These are phyloP conservation scores for Ophonus ardosiacus DNA, from an alignment of 2,888 invertebrate genomes.

Conservation along the genomic window DNA sequence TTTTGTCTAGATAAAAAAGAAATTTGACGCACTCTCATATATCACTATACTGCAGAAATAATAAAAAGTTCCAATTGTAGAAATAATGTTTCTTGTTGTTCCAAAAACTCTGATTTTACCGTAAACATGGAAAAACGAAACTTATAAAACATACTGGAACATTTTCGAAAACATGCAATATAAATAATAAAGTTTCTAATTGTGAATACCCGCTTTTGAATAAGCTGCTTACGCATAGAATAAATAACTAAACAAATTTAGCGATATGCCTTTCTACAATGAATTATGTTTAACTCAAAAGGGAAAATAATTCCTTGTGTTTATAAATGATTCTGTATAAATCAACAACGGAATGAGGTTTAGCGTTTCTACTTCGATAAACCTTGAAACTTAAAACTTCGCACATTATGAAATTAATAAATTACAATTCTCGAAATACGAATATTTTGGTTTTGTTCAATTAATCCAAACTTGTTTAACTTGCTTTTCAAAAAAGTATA, in stretches of 20 bases:
- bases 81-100: too few relatives aligned
- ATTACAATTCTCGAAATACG: neutral
- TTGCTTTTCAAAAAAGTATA: neutral
- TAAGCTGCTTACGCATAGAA: conserved; percentile 11
- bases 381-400: conserved; percentile 28
- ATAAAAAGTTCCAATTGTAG: too few relatives aligned
- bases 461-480: neutral
- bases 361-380: conserved; percentile 12
- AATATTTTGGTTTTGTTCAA: conserved; percentile 1
- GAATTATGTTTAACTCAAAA: conserved; percentile 10
- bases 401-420: conserved; percentile 1
- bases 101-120: too few relatives aligned
- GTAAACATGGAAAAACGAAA: too few relatives aligned
- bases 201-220: neutral
- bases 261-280: neutral
- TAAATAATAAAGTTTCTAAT: too few relatives aligned
- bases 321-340: conserved; percentile 24
- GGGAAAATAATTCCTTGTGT: conserved; percentile 6
- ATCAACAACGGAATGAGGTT: conserved; percentile 11
- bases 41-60: too few relatives aligned
- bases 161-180: too few relatives aligned
- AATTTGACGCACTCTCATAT: too few relatives aligned
- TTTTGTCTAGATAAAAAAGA: too few relatives aligned
- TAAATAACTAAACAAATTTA: conserved; percentile 20
- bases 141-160: too few relatives aligned